Conservation (phyloP, 2,113 vertebrate genomes). For the Rhadina sibilatrix region DNA sequence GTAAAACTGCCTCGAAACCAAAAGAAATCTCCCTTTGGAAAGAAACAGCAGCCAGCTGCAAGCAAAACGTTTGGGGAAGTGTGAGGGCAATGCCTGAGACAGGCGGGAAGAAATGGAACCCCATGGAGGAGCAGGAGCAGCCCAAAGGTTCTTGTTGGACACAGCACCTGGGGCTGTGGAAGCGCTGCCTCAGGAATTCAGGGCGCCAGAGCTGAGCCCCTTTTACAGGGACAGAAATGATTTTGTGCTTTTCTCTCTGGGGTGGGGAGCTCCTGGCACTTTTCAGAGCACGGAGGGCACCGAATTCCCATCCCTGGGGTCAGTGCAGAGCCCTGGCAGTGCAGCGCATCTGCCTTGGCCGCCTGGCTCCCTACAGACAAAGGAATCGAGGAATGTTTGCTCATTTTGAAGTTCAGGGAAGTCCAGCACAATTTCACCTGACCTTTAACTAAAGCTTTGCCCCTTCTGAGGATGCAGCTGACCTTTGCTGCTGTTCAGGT, state of each 20-base stretch:
- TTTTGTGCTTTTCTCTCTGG: not conserved
- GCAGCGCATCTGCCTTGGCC: not conserved
- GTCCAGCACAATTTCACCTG: not conserved
- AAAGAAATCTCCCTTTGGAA: not conserved
- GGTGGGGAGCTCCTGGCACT: not conserved
- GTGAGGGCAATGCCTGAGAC: fast-evolving
- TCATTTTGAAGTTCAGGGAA: not conserved
- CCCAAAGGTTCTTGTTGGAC: not conserved
- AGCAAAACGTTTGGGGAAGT: not conserved
- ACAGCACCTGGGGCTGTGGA: not conserved
- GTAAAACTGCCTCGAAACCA: not conserved
- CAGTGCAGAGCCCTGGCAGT: not conserved
- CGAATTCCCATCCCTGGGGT: not conserved
- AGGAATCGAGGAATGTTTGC: not conserved
- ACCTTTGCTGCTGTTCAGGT: not conserved
- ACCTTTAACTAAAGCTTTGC: constrained; percentile 27
- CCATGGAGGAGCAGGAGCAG: fast-evolving
- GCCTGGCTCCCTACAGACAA: not conserved
- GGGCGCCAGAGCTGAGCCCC: fast-evolving
- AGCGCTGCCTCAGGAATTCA: not conserved
- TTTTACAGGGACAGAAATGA: fast-evolving
- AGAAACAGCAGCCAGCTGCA: fast-evolving
- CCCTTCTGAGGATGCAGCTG: not conserved
- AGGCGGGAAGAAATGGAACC: not conserved
- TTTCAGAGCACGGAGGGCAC: fast-evolving